Evolutionary conservation across 2,888 invertebrate genomes (phyloP), one percentile per base, ranked within the genome.

Genomic region (Drosophila fulvimacula): DNA sequence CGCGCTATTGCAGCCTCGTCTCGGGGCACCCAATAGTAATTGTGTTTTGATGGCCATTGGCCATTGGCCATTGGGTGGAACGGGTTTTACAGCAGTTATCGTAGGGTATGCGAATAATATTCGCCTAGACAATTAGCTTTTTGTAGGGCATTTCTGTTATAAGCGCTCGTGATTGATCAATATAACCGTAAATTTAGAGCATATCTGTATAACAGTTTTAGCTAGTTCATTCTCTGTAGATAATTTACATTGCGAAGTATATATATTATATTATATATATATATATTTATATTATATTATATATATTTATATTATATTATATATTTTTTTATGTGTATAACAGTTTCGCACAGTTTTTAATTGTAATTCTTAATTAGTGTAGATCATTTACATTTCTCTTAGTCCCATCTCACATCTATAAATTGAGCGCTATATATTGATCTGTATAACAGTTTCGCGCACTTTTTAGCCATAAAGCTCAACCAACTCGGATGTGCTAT

Each of bases 11-110:
- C 87, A 88, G 87, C 69, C 81, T 88, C 74, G 74, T 85, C 88
- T 76, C 73, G 69, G 63, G 39, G 34, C 56, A 30, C 58, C 60
- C 62, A 55, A 32, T 66, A 68, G 88, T 87, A 87, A 88, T 82
- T 82, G 82, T 82, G 67, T 74, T 80, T 85, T 69, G 83, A 73
- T 85, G 82, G 87, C 81, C 81, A 82, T 81, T 81, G 81, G 39
- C 68, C 62, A 77, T 30, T 30, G 46, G 63, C 62, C 62, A 77
- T 30, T 30, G 46, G 63, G 60, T 67, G 68, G 44, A 79, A 76
- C 76, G 70, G 70, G 76, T 76, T 76, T 76, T 61, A 24, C 34
- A 17, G 21, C 51, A 24, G 52, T 51, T 49, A 52, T 69, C 55
- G 62, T 69, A 69, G 66, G 71, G 66, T 76, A 63, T 79, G 58